Evolutionary conservation across 2,797 vertebrate species (phyloP), one percentile per base, ranked within the genome.

Genomic region (Poecile montanus): DNA sequence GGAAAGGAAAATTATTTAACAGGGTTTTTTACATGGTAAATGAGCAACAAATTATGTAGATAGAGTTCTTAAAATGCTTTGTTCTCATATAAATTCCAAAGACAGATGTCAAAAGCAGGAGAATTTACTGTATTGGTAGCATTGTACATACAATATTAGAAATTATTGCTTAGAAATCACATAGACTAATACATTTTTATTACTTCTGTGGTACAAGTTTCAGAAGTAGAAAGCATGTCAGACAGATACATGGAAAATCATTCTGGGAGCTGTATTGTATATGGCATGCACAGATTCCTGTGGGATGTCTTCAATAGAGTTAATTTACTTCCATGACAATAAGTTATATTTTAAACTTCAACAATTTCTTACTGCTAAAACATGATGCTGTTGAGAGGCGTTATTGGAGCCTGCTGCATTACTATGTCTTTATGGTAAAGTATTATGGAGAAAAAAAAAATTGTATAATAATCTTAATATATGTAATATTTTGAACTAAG

Each of bases 1-100:
- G 71, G 65, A 85, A 96, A 96, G 44, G 56, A 91, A 97, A 97
- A 86, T 38, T 74, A 78, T 95, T 96, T 97, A 94, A 94, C 84
- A 81, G 26, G 4, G 0, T 32, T 74, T 91, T 96, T 88, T 88
- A 65, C 17, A 82, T 53, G 70, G 73, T 85, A 62, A 90, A 96
- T 88, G 95, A 95, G 44, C 51, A 88, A 92, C 40, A 80, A 62
- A 71, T 92, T 88, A 89, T 74, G 76, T 94, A 94, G 94, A 66
- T 53, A 72, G 42, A 80, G 42, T 86, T 94, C 88, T 88, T 91
- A 62, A 89, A 95, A 72, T 83, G 40, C 44, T 89, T 91, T 85
- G 58, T 73, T 93, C 83, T 84, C 78, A 96, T 68, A 90, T 88
- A 70, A 89, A 85, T 91, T 93, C 76, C 62, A 92, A 67, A 57